Conservation (phyloP, 1,140 invertebrate genomes). For the Tetragonula clypearis region DNA sequence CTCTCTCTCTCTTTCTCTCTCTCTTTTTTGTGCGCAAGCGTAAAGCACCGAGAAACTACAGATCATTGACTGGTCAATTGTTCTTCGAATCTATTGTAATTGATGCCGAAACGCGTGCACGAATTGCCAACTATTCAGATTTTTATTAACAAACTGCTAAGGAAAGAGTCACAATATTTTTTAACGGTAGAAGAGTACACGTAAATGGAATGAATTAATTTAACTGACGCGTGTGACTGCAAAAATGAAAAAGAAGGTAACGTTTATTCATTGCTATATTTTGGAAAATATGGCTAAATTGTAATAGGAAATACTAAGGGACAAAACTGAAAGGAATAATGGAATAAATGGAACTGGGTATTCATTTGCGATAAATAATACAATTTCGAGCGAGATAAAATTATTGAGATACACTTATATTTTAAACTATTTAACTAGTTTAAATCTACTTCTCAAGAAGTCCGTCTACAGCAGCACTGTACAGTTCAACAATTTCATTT, state of each 20-base stretch:
- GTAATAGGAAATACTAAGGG: too few species aligned
- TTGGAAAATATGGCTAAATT: not conserved
- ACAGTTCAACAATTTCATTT: not conserved
- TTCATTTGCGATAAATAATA: not conserved
- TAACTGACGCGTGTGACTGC: not conserved
- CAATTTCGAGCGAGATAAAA: not conserved
- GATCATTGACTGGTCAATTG: conserved; percentile 14
- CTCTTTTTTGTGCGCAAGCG: conserved; percentile 29
- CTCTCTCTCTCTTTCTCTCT: too few species aligned
- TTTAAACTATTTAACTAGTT: not conserved
- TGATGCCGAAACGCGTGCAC: not conserved
- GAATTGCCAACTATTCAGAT: not conserved
- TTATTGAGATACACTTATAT: not conserved
- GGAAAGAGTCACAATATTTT: not conserved
- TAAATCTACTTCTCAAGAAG: not conserved
- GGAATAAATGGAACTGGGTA: not conserved
- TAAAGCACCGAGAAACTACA: not conserved
- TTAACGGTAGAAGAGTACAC: not conserved
- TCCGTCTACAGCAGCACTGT: not conserved
- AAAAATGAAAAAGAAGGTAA: not conserved
- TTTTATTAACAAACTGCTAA: not conserved
- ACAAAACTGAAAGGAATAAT: not conserved
- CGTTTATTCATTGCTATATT: not conserved
- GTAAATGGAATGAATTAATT: not conserved
- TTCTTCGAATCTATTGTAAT: not conserved